Conservation (phyloP, 2,888 invertebrate genomes). For the Parnassius apollo region DNA sequence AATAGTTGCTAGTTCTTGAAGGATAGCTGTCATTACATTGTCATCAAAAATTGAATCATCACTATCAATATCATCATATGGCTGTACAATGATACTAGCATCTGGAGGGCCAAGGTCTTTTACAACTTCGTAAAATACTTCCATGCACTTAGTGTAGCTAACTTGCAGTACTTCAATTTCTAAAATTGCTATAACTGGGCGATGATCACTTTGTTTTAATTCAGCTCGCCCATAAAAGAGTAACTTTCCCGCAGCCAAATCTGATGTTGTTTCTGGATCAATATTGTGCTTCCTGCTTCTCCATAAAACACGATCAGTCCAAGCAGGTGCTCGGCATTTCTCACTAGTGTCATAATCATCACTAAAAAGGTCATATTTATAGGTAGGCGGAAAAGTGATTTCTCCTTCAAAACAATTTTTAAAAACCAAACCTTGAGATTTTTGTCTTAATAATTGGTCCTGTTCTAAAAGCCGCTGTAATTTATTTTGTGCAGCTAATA, state of each 20-base stretch:
- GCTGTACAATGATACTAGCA: conserved; percentile 91
- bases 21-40: conserved; percentile 87
- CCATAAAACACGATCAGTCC: conserved; percentile 99
- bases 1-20: conserved; percentile 90
- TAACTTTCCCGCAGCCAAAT: conserved; percentile 89
- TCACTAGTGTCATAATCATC: conserved; percentile 99
- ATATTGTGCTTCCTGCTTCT: conserved; percentile 88
- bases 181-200: conserved; percentile 95
- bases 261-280: conserved; percentile 83
- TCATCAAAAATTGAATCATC: conserved; percentile 88
- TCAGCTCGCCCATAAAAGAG: conserved; percentile 96
- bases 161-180: conserved; percentile 93
- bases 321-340: conserved; percentile 97
- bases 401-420: conserved; percentile 96
- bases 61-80: conserved; percentile 56
- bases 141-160: conserved; percentile 87
- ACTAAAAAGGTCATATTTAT: conserved; percentile 99
- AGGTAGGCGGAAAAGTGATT: conserved; percentile 96
- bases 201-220: conserved; percentile 97
- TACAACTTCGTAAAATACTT: conserved; percentile 92
- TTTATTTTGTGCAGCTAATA: conserved; percentile 88
- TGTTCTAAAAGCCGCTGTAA: conserved; percentile 87
- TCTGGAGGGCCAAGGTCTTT: conserved; percentile 96
- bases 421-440: conserved; percentile 91
- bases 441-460: conserved; percentile 94